Percentiles rank a stretch among this genome's conserved stretches.
These are phyloP conservation scores for Monopis laevigella DNA, from an alignment of 2,888 invertebrate species.

Conservation along the genomic window DNA sequence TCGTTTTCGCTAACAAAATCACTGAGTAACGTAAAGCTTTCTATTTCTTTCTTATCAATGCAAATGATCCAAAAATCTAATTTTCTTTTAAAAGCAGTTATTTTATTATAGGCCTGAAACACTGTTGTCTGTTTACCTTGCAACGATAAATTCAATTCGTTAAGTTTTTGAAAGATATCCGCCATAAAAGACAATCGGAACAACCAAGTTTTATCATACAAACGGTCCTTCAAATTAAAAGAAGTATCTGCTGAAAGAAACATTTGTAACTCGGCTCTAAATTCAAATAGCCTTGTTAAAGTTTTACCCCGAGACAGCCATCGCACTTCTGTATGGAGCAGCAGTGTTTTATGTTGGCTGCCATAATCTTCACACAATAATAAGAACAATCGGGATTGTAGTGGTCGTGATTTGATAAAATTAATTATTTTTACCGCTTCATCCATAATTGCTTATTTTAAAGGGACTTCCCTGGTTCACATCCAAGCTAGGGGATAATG, in stretches of 20 bases:
- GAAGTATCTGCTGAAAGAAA: slow-evolving; percentile 20
- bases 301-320: slow-evolving; percentile 25
- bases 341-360: slow-evolving; percentile 21
- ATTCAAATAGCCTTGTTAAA: slow-evolving; percentile 22
- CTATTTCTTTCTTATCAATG: slow-evolving; percentile 22
- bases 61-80: slow-evolving; percentile 25
- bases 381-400: slow-evolving; percentile 19
- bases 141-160: slow-evolving; percentile 23
- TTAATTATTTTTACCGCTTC: slow-evolving; percentile 23
- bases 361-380: slow-evolving; percentile 19
- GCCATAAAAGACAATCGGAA: slow-evolving; percentile 21
- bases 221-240: slow-evolving; percentile 22
- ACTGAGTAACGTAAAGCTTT: slow-evolving; percentile 25
- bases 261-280: slow-evolving; percentile 23
- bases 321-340: slow-evolving; percentile 24
- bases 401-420: slow-evolving; percentile 22
- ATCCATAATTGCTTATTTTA: slow-evolving; percentile 15
- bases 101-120: slow-evolving; percentile 24
- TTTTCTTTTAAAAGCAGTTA: slow-evolving; percentile 24
- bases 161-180: slow-evolving; percentile 22
- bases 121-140: slow-evolving; percentile 26
- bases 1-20: slow-evolving; percentile 25
- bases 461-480: too few species aligned
- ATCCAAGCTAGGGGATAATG: too few species aligned
- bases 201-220: slow-evolving; percentile 20